Evolutionary conservation across 2,888 invertebrate species (phyloP).

Genomic region (Tricholauxania praeusta): DNA sequence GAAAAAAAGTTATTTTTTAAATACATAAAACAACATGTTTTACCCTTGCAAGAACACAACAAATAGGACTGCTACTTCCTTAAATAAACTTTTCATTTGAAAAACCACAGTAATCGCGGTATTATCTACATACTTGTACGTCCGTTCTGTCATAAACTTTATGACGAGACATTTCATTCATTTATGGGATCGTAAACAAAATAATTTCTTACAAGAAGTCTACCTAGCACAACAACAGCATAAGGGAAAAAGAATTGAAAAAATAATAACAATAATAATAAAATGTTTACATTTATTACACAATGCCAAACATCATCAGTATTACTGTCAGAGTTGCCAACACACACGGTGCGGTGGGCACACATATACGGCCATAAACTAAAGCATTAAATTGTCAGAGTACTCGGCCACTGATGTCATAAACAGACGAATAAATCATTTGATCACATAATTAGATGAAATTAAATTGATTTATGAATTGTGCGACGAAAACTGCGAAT

Average conservation of each 20-base stretch:
- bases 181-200: slow-evolving; percentile 8
- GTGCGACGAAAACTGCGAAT: slow-evolving; percentile 28
- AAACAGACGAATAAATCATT: slow-evolving; percentile 39
- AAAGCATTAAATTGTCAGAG: slow-evolving; percentile 12
- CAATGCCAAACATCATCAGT: neutral
- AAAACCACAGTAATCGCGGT: too few relatives aligned
- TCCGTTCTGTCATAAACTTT: too few relatives aligned
- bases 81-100: too few relatives aligned
- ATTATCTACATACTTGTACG: too few relatives aligned
- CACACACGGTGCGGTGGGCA: neutral
- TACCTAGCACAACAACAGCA: too few relatives aligned
- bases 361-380: neutral
- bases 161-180: neutral
- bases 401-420: slow-evolving; percentile 2
- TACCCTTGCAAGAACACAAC: too few relatives aligned
- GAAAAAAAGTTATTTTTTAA: too few relatives aligned
- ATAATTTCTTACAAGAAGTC: neutral
- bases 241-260: neutral
- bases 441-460: slow-evolving; percentile 47
- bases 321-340: neutral
- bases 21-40: too few relatives aligned
- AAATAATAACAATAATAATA: neutral
- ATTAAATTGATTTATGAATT: slow-evolving; percentile 48
- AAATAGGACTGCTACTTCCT: too few relatives aligned
- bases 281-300: neutral